These are phyloP conservation scores for Sciurus carolinensis DNA, from an alignment of 2,797 vertebrate genomes.

Conservation along the genomic window DNA sequence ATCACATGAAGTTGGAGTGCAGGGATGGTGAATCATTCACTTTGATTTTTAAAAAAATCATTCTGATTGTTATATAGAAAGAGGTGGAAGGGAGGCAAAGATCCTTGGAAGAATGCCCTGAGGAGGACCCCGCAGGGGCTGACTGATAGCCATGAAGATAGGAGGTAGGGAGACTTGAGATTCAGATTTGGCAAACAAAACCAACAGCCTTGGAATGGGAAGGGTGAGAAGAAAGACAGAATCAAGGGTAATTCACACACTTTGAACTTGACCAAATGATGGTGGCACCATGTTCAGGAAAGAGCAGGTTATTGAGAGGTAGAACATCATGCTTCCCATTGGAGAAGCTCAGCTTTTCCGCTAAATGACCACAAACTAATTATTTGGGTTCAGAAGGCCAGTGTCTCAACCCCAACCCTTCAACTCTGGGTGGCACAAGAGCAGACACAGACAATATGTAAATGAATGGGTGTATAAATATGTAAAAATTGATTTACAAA, in stretches of 20 bases:
- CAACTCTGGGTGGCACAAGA: background rate
- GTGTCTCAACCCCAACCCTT: background rate
- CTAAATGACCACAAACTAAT: background rate
- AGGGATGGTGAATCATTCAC: background rate
- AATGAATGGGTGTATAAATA: background rate
- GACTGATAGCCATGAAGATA: background rate
- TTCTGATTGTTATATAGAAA: background rate
- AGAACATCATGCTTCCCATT: background rate
- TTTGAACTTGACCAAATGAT: background rate
- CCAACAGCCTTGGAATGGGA: background rate
- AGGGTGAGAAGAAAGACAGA: background rate
- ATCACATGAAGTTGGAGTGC: background rate
- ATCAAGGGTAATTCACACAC: background rate
- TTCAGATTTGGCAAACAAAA: background rate
- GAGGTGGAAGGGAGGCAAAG: background rate
- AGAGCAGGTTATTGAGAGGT: background rate
- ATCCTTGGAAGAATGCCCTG: background rate
- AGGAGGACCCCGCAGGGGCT: background rate
- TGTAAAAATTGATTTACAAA: background rate
- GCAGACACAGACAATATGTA: background rate
- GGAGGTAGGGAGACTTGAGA: background rate
- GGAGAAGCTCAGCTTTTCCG: background rate
- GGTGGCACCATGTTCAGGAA: background rate
- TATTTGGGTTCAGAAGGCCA: background rate
- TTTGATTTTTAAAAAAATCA: slow-evolving; percentile 13